Evolutionary conservation across 1,140 invertebrate genomes (phyloP).

Genomic region (Drosophila azteca): DNA sequence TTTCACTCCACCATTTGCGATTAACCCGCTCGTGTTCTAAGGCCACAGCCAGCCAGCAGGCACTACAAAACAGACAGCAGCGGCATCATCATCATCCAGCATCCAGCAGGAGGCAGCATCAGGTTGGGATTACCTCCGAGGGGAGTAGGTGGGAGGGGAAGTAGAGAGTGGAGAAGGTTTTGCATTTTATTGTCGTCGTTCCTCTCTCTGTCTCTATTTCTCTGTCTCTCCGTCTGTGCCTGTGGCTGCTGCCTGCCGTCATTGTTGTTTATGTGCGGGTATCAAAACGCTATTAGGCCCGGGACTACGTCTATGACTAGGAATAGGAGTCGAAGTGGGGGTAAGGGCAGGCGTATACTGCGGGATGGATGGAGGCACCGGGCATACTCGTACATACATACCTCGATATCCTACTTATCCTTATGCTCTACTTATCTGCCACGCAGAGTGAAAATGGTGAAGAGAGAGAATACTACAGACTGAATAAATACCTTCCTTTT

Average conservation of each 20-base stretch:
- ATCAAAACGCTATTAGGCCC: conserved; percentile 80
- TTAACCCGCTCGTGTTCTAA: conserved; percentile 58
- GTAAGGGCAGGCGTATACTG: too few relatives aligned
- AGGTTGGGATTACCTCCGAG: conserved; percentile 68
- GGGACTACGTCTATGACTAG: conserved; percentile 50
- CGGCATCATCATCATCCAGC: not conserved
- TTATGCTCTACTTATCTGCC: conserved; percentile 53
- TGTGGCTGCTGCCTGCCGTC: conserved; percentile 50
- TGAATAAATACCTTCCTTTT: conserved; percentile 21
- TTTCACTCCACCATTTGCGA: conserved; percentile 24
- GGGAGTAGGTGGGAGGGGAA: not conserved
- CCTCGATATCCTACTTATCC: conserved; percentile 61
- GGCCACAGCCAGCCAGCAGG: conserved; percentile 40
- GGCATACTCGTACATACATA: conserved; percentile 42
- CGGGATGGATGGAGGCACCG: too few relatives aligned
- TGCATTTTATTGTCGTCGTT: conserved; percentile 74
- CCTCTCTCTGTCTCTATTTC: conserved; percentile 7
- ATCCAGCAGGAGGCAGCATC: conserved; percentile 37
- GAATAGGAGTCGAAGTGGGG: too few relatives aligned
- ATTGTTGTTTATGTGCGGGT: conserved; percentile 79
- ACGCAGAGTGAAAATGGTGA: not conserved
- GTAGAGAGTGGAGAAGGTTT: conserved; percentile 13
- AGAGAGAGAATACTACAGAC: conserved; percentile 1
- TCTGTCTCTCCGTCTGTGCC: conserved; percentile 16
- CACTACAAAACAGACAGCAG: conserved; percentile 70